Evolutionary conservation across 2,888 invertebrate species (phyloP), one percentile per base, ranked within the genome.

Genomic region (Aleiodes leptofemur): DNA sequence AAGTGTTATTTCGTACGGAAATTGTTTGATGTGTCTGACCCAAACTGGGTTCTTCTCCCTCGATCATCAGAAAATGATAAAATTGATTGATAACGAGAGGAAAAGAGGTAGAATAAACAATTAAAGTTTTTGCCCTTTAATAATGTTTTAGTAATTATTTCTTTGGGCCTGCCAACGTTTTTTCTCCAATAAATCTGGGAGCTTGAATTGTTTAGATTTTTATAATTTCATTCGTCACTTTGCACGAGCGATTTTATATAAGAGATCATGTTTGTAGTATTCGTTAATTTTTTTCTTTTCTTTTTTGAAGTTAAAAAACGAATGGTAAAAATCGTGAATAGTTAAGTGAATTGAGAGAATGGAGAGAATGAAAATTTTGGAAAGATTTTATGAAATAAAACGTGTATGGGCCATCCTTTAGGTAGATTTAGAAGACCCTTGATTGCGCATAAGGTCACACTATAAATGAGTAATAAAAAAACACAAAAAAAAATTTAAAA

Each of bases 381-480:
- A 8, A 43, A 43, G 9, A 8, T 7, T 5, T 43, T 59, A 57
- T 51, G 59, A 57, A 55, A 57, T 43, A 66, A 70, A 71, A 69
- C 31, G 70, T 72, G 61, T 76, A 74, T 84, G 83, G 83, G 80
- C 83, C 82, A 83, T 85, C 81, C 80, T 83, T 70, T 78, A 80
- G 76, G 61, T 81, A 80, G 79, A 77, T 16, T 74, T 78, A 79
- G 78, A 74, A 69, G 76, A 76, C 71, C 73, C 77, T 43, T 78
- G 81, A 74, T 73, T 56, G 48, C 34, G 81, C 80, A 83, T 83
- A 72, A 56, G 77, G 82, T 84, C 83, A 82, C 83, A 82, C 83
- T 86, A 88, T 87, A 82, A 85, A 86, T 81, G 86, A 84, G 85
- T 78, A 50, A 43, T 43, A 43, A 43, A 43, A 43, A 43, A 43